Evolutionary conservation across 2,113 vertebrate genomes (phyloP), one percentile per base, ranked within the genome.

Genomic region (Triplophysa siluroides): DNA sequence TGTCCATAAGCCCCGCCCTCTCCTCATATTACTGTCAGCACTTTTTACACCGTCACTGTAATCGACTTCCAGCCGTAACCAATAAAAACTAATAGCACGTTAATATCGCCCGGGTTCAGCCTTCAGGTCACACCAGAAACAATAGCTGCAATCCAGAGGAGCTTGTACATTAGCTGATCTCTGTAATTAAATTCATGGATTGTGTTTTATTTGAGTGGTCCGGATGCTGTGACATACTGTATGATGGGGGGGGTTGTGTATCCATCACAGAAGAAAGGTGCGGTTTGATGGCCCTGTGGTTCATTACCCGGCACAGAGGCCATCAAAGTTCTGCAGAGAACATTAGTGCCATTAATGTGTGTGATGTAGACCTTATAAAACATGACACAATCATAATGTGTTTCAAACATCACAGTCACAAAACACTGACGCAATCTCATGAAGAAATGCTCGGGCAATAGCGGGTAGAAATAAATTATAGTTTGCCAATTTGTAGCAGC

Each of bases 51-150:
- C 83, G 11, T 84, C 86, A 80, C 84, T 88, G 89, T 92, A 92
- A 93, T 90, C 92, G 89, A 91, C 91, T 93, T 90, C 88, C 87
- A 89, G 87, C 87, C 8, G 79, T 87, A 86, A 81, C 86, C 90
- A 87, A 91, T 92, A 92, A 93, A 93, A 92, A 85, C 89, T 91
- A 92, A 92, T 92, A 88, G 87, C 87, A 89, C 88, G 87, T 87
- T 93, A 91, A 92, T 92, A 87, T 84, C 76, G 83, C 89, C 84
- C 86, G 86, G 87, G 87, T 86, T 88, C 88, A 90, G 87, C 87
- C 65, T 29, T 78, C 41, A 21, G 9, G 10, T 45, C 43, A 45
- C 43, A 12, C 43, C 43, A 45, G 43, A 45, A 45, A 45, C 43
- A 45, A 45, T 45, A 9, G 11, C 43, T 45, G 43, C 83, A 82